A percentile compares a stretch with the other conserved stretches of the same genome.
phyloP scores from a whole-genome alignment of 2,113 vertebrate species.

The Rafetus swinhoei region DNA sequence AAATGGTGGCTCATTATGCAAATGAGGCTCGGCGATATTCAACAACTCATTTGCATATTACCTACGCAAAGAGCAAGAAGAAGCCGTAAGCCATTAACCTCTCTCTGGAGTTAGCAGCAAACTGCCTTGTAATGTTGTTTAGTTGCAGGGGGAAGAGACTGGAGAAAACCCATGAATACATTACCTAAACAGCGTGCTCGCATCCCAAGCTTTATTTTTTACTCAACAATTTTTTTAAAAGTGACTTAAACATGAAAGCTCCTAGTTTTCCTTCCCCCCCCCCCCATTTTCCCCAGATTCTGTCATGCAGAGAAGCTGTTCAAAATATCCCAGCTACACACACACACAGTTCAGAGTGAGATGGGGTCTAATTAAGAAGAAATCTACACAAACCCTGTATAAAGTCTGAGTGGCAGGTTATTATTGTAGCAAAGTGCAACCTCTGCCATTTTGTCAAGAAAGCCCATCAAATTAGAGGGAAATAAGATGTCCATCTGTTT shows the following conservation, averaged over 20 bases:
- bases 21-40: no score
- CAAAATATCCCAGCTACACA: neutral
- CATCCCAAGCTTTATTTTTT: conserved; percentile 21
- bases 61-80: no score
- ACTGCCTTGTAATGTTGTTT: neutral
- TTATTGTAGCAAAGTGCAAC: conserved; percentile 71
- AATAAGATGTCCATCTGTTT: conserved; percentile 87
- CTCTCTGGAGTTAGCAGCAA: neutral
- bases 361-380: conserved; percentile 65
- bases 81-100: neutral
- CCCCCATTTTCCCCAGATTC: neutral
- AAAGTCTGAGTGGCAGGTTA: conserved; percentile 74
- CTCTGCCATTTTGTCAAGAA: conserved; percentile 74
- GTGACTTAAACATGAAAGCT: neutral
- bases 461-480: conserved; percentile 78
- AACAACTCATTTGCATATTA: no score
- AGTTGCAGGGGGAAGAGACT: neutral
- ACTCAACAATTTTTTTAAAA: neutral
- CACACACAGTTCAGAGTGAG: conserved; percentile 6
- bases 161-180: conserved; percentile 68
- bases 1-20: no score
- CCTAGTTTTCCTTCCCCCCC: neutral
- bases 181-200: conserved; percentile 31
- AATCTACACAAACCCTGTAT: conserved; percentile 57
- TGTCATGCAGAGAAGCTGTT: neutral